Evolutionary conservation across 2,113 vertebrate species (phyloP), one percentile per base, ranked within the genome.

Genomic region (Crypturellus undulatus): DNA sequence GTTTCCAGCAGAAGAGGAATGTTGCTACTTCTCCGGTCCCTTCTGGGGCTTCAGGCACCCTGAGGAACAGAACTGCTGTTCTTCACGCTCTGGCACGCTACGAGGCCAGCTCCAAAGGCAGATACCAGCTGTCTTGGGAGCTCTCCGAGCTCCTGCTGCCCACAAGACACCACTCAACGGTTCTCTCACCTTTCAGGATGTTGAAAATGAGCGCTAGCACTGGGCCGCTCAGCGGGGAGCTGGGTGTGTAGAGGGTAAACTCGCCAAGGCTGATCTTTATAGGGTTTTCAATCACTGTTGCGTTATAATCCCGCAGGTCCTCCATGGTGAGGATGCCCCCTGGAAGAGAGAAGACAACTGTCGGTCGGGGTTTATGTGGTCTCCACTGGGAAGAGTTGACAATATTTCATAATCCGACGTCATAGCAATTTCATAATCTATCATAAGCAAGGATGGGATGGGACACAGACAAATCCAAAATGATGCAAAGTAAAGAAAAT

Each of bases 171-270:
- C 24, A 51, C 45, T 85, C 72, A 28, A 34, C 12, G 32, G 34
- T 58, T 19, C 21, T 3, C 96, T 95, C 64, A 99, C 99, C 99
- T 87, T 98, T 98, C 92, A 99, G 95, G 79, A 99, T 99, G 97
- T 99, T 99, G 93, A 99, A 97, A 90, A 99, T 99, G 92, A 99
- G 98, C 5, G 97, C 97, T 47, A 99, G 98, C 85, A 99, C 98
- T 0, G 99, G 98, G 63, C 99, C 99, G 0, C 99, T 99, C 75
- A 99, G 97, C 0, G 99, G 99, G 47, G 98, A 98, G 10, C 94
- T 98, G 52, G 99, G 99, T 11, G 94, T 96, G 43, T 97, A 98
- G 93, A 99, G 97, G 49, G 88, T 98, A 62, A 96, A 98, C 34
- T 98, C 98, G 42, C 99, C 98, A 1, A 99, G 83, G 3, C 89